Percentiles rank a stretch among this genome's conserved stretches.
These are phyloP conservation scores for Chiloscyllium plagiosum DNA, from an alignment of 2,113 vertebrate species.

Conservation along the genomic window DNA sequence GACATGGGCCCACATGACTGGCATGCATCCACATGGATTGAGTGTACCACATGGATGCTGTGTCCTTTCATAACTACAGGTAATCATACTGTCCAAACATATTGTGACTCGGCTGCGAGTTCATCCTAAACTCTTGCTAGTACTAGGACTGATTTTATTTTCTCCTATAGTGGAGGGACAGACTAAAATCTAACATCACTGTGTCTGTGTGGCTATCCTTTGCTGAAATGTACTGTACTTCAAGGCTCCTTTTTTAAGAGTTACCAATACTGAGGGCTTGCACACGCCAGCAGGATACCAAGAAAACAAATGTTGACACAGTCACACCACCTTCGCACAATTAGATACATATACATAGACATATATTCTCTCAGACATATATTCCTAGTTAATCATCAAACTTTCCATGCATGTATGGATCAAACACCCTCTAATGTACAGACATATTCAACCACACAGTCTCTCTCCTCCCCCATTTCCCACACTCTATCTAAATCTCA, in stretches of 20 bases:
- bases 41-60: background rate
- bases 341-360: background rate
- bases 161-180: conserved; percentile 36
- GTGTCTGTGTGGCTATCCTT: conserved; percentile 23
- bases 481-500: background rate
- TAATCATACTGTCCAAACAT: background rate
- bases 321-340: background rate
- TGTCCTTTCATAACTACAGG: background rate
- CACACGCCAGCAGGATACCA: background rate
- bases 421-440: background rate
- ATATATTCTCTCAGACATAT: background rate
- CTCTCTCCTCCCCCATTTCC: background rate
- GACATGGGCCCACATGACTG: background rate
- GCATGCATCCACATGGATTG: background rate
- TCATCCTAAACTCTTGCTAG: background rate
- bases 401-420: conserved; percentile 40
- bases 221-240: conserved; percentile 18
- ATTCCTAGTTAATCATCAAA: background rate
- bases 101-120: background rate
- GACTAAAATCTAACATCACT: background rate
- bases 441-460: background rate
- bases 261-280: background rate
- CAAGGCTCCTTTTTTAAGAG: background rate
- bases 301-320: conserved; percentile 39
- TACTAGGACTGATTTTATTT: background rate